These are phyloP conservation scores for Botrylloides violaceus DNA, from an alignment of 23 tunicate species.

Conservation along the genomic window DNA sequence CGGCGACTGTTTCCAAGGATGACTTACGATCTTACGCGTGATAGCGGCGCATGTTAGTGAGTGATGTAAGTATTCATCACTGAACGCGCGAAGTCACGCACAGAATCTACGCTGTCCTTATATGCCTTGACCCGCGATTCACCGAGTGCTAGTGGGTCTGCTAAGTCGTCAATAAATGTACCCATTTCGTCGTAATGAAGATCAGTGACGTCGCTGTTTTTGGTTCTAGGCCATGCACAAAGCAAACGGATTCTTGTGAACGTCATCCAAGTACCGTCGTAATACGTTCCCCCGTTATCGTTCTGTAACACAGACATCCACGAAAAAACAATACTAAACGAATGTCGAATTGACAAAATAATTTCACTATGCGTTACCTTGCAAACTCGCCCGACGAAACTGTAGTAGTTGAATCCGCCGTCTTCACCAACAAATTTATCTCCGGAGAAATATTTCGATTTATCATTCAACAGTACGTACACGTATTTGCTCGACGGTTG, in stretches of 20 bases:
- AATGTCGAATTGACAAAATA: not conserved
- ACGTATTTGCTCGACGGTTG: not conserved
- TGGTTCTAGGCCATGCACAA: not conserved
- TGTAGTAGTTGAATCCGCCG: not conserved
- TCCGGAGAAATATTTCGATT: not conserved
- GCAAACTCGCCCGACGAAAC: not conserved
- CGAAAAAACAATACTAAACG: too few species aligned
- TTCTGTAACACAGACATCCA: not conserved
- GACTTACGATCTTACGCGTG: too few species aligned
- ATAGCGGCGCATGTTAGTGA: too few species aligned
- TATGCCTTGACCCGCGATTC: too few species aligned
- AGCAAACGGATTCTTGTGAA: not conserved
- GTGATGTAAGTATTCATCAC: too few species aligned
- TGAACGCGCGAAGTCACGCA: too few species aligned
- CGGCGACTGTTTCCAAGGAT: too few species aligned
- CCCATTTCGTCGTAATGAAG: not conserved
- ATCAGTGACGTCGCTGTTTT: not conserved
- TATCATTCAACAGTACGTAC: not conserved
- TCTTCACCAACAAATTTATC: not conserved
- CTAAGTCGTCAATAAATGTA: not conserved
- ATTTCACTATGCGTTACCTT: not conserved
- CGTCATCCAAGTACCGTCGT: not conserved
- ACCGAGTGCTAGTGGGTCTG: too few species aligned
- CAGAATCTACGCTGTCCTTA: too few species aligned
- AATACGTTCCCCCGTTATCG: not conserved